Evolutionary conservation across 1,140 invertebrate species (phyloP).

Genomic region (Delia radicum): DNA sequence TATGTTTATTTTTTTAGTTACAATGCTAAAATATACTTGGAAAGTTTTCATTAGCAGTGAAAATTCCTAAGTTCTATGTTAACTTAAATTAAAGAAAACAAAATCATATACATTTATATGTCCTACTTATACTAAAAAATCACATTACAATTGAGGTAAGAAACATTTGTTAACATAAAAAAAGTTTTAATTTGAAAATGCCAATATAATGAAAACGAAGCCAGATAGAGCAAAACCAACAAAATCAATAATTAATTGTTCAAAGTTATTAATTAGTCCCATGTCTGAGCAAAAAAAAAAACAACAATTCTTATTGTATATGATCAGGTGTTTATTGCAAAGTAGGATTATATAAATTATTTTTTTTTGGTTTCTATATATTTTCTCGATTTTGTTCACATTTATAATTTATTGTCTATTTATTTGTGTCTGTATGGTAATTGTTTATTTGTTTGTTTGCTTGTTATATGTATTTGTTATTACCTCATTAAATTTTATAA

Average conservation of each 20-base stretch:
- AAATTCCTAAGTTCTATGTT: too few species aligned
- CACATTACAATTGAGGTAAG: too few species aligned
- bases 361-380: not conserved
- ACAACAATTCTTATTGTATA: not conserved
- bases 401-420: not conserved
- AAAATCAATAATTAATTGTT: too few species aligned
- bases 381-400: not conserved
- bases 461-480: not conserved
- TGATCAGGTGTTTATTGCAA: not conserved
- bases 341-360: not conserved
- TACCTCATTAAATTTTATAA: conserved; percentile 20
- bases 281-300: not conserved
- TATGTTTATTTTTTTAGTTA: not conserved
- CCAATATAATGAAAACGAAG: too few species aligned
- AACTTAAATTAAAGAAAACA: too few species aligned
- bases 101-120: too few species aligned
- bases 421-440: not conserved
- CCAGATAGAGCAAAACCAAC: too few species aligned
- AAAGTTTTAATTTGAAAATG: too few species aligned
- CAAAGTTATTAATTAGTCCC: too few species aligned
- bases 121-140: too few species aligned
- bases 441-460: not conserved
- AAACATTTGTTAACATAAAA: too few species aligned
- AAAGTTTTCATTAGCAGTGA: too few species aligned
- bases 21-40: not conserved